These are phyloP conservation scores for Lasius fuliginosus DNA, from an alignment of 2,888 invertebrate species.

Conservation along the genomic window DNA sequence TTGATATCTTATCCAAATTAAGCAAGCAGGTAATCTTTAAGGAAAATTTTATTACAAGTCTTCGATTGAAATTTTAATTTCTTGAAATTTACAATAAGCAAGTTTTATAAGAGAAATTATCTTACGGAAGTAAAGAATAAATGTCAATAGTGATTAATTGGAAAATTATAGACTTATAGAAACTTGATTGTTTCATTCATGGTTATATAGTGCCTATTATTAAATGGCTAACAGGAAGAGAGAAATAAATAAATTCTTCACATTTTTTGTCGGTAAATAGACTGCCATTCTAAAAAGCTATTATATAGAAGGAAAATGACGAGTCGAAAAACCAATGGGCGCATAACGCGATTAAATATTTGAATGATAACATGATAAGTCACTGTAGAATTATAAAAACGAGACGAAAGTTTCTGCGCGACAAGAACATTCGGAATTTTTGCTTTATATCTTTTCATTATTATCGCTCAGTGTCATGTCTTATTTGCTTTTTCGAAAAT, in stretches of 20 bases:
- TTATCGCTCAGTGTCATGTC: constrained; percentile 7
- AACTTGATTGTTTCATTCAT: constrained; percentile 6
- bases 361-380: not conserved
- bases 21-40: not conserved
- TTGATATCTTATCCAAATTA: not conserved
- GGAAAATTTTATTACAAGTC: not conserved
- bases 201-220: not conserved
- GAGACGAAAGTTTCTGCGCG: not conserved
- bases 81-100: not conserved
- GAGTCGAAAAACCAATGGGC: not conserved
- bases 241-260: constrained; percentile 19
- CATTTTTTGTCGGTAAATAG: not conserved
- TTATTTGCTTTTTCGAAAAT: not conserved
- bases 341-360: not conserved
- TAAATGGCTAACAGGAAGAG: not conserved
- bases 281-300: not conserved
- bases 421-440: not conserved
- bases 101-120: not conserved
- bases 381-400: not conserved
- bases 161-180: not conserved
- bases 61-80: not conserved
- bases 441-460: not conserved
- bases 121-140: not conserved
- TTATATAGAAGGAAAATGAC: not conserved
- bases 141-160: not conserved